Evolutionary conservation across 2,888 invertebrate species (phyloP).

Genomic region (Plebejus anna): DNA sequence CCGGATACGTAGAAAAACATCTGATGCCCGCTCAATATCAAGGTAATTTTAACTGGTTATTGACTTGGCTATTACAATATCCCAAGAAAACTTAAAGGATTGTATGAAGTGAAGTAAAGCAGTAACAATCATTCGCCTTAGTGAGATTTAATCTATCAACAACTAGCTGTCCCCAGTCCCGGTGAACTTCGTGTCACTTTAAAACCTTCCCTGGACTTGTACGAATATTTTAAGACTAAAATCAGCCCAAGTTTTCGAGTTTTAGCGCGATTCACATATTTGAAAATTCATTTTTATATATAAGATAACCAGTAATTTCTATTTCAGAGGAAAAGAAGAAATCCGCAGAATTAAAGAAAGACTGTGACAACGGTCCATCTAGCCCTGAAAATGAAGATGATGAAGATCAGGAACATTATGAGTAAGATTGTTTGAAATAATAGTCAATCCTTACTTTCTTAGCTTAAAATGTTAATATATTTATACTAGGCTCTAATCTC

Average conservation of each 20-base stretch:
- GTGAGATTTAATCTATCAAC: background rate
- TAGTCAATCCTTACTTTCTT: background rate
- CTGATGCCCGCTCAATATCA: constrained; percentile 94
- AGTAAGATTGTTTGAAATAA: constrained; percentile 70
- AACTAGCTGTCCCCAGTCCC: too few relatives aligned
- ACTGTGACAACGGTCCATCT: constrained; percentile 65
- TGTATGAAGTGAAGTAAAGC: background rate
- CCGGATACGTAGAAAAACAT: constrained; percentile 95
- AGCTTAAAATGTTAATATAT: too few relatives aligned
- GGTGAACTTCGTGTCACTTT: too few relatives aligned
- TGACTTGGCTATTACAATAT: too few relatives aligned
- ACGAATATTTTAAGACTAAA: too few relatives aligned
- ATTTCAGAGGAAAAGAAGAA: constrained; percentile 82
- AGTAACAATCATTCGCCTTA: background rate
- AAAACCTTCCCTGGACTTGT: too few relatives aligned
- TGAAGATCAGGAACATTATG: constrained; percentile 85
- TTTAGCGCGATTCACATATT: too few relatives aligned
- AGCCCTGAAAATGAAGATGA: constrained; percentile 65
- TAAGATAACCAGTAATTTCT: background rate
- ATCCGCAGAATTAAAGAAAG: constrained; percentile 63
- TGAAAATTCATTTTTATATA: too few relatives aligned
- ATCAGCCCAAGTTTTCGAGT: too few relatives aligned
- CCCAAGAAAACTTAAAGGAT: too few relatives aligned
- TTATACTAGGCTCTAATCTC: too few relatives aligned
- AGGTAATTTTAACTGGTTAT: constrained; percentile 58